Evolutionary conservation across 2,888 invertebrate species (phyloP).

Genomic region (Brachynemurus nebulosus): DNA sequence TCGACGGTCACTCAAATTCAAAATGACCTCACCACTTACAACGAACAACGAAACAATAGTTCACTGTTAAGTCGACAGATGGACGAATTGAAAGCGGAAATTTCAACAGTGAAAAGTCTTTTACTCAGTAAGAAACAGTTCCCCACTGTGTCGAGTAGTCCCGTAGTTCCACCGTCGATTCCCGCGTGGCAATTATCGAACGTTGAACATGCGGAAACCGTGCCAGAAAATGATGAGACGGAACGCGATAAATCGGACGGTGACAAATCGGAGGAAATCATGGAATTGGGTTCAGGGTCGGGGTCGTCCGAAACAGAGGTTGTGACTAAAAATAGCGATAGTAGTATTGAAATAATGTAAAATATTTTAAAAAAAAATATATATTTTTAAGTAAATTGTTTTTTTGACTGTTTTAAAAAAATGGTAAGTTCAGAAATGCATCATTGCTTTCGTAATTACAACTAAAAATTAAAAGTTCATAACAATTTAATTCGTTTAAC

Average conservation of each 20-base stretch:
- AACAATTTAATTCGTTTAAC: too few relatives aligned
- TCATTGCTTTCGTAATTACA: too few relatives aligned
- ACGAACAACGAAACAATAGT: constrained; percentile 30
- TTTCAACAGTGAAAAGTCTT: constrained; percentile 59
- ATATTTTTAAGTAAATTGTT: too few relatives aligned
- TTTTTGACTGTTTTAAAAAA: too few relatives aligned
- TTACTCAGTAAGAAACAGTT: constrained; percentile 69
- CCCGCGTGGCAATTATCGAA: constrained; percentile 69
- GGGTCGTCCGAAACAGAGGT: constrained; percentile 59
- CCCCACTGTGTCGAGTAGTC: constrained; percentile 45
- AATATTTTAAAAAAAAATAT: too few relatives aligned
- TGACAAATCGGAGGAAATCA: constrained; percentile 39
- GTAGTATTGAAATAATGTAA: too few relatives aligned
- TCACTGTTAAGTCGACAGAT: constrained; percentile 44
- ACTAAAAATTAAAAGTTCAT: too few relatives aligned
- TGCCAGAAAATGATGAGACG: too few relatives aligned
- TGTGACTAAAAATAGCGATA: constrained; percentile 59
- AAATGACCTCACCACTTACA: constrained; percentile 43
- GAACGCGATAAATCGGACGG: constrained; percentile 31
- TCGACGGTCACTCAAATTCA: constrained; percentile 50
- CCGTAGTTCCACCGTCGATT: constrained; percentile 53
- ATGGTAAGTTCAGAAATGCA: too few relatives aligned
- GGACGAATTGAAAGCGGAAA: constrained; percentile 50
- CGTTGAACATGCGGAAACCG: constrained; percentile 30
- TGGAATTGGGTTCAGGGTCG: constrained; percentile 38